A percentile compares a stretch with the other conserved stretches of the same genome.
These are phyloP conservation scores for Coptodon rendalli DNA, from an alignment of 2,113 vertebrate species.

Conservation along the genomic window DNA sequence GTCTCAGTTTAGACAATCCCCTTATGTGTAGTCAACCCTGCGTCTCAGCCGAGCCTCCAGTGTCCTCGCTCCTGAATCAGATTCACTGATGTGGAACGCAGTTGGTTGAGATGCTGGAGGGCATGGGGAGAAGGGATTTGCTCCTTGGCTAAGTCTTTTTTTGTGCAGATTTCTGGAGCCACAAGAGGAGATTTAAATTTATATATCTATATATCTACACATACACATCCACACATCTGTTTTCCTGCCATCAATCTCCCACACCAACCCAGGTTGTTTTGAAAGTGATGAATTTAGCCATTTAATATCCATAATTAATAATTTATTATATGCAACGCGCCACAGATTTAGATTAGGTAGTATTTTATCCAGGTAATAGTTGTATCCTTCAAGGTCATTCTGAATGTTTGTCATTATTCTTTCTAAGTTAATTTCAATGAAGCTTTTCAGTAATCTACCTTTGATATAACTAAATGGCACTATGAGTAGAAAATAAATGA, in stretches of 20 bases:
- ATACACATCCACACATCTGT: background rate
- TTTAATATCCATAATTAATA: slow-evolving; percentile 67
- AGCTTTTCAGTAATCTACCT: background rate
- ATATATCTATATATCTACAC: background rate
- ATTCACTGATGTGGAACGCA: slow-evolving; percentile 57
- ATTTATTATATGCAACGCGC: slow-evolving; percentile 45
- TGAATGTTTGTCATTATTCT: slow-evolving; percentile 37
- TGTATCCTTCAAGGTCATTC: slow-evolving; percentile 45
- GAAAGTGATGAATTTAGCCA: slow-evolving; percentile 64
- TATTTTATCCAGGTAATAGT: slow-evolving; percentile 50
- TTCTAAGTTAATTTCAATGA: background rate
- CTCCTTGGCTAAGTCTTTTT: slow-evolving; percentile 39
- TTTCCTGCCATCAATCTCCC: slow-evolving; percentile 53
- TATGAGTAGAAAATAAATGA: background rate
- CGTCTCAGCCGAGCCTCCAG: slow-evolving; percentile 37
- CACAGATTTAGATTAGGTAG: slow-evolving; percentile 42
- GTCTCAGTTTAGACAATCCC: slow-evolving; percentile 60
- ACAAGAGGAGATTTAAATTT: slow-evolving; percentile 33
- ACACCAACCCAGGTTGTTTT: slow-evolving; percentile 57
- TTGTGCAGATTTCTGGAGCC: slow-evolving; percentile 19
- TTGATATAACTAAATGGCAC: background rate
- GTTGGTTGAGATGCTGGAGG: slow-evolving; percentile 46
- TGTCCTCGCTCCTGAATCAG: slow-evolving; percentile 54
- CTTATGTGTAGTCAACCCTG: slow-evolving; percentile 52
- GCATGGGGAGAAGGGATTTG: slow-evolving; percentile 57